A percentile compares a stretch with the other conserved stretches of the same genome.
Evolutionary conservation across 2,888 invertebrate genomes (phyloP).

Genomic region (Pollenia griseotomentosa): DNA sequence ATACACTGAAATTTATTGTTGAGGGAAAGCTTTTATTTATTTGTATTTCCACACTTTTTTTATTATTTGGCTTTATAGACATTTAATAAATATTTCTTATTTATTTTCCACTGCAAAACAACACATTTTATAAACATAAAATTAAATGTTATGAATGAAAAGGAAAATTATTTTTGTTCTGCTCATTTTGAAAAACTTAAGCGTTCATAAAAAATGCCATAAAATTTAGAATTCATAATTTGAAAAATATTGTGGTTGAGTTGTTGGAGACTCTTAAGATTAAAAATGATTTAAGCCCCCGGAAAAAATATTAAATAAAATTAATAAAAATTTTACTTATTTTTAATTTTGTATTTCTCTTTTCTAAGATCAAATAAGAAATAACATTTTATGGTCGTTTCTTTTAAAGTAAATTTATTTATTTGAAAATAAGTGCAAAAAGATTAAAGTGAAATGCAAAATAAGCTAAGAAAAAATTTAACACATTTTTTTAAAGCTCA

Average conservation of each 20-base stretch:
- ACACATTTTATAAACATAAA: constrained; percentile 61
- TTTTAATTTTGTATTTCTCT: background rate
- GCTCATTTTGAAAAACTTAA: constrained; percentile 19
- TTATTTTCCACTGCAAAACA: constrained; percentile 16
- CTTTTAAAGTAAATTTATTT: no score
- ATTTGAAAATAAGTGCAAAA: no score
- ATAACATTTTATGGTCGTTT: no score
- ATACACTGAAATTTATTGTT: no score
- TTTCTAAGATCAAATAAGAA: no score
- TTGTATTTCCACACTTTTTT: constrained; percentile 2
- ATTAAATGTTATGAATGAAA: constrained; percentile 57
- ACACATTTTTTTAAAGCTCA: no score
- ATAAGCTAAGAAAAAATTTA: no score
- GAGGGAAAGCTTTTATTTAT: no score
- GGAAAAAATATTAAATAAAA: background rate
- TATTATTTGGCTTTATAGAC: background rate
- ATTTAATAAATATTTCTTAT: constrained; percentile 27
- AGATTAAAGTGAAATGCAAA: no score
- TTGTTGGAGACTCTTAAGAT: constrained; percentile 50
- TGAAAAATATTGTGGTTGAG: constrained; percentile 55
- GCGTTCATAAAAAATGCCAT: constrained; percentile 73
- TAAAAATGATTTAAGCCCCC: constrained; percentile 47
- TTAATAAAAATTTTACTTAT: background rate
- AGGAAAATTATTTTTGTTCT: constrained; percentile 19
- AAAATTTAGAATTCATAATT: constrained; percentile 75